Evolutionary conservation across 2,888 invertebrate genomes (phyloP).

Genomic region (Molorchus minor): DNA sequence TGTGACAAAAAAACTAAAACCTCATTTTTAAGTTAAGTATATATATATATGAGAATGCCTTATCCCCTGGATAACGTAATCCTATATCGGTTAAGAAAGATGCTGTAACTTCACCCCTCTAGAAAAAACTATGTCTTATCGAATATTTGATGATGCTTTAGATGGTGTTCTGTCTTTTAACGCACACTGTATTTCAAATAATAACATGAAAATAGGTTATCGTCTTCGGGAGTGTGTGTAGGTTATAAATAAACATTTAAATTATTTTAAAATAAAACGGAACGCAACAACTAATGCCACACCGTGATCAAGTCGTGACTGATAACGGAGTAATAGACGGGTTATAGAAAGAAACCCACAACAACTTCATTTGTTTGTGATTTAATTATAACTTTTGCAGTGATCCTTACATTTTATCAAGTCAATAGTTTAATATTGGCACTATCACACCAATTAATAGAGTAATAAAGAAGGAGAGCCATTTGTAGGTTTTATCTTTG

Average conservation of each 20-base stretch:
- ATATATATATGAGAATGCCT: too few relatives aligned
- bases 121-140: too few relatives aligned
- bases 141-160: too few relatives aligned
- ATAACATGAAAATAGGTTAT: too few relatives aligned
- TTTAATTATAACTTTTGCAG: slow-evolving; percentile 22
- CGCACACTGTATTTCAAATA: too few relatives aligned
- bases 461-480: neutral
- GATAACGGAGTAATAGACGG: slow-evolving; percentile 13
- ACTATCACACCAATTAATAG: neutral
- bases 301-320: slow-evolving; percentile 21
- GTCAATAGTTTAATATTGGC: neutral
- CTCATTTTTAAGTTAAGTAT: too few relatives aligned
- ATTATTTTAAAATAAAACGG: slow-evolving; percentile 12
- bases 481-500: too few relatives aligned
- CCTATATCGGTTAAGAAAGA: too few relatives aligned
- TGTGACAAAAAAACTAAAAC: too few relatives aligned
- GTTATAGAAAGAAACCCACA: slow-evolving; percentile 12
- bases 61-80: too few relatives aligned
- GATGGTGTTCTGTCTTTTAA: too few relatives aligned
- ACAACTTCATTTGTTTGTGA: slow-evolving; percentile 17
- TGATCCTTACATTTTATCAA: slow-evolving; percentile 15
- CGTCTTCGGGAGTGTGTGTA: neutral
- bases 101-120: too few relatives aligned
- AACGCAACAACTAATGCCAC: neutral
- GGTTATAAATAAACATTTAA: slow-evolving; percentile 8